A percentile compares a stretch with the other conserved stretches of the same genome.
phyloP scores from a whole-genome alignment of 2,888 invertebrate genomes.

The Apoda limacodes region DNA sequence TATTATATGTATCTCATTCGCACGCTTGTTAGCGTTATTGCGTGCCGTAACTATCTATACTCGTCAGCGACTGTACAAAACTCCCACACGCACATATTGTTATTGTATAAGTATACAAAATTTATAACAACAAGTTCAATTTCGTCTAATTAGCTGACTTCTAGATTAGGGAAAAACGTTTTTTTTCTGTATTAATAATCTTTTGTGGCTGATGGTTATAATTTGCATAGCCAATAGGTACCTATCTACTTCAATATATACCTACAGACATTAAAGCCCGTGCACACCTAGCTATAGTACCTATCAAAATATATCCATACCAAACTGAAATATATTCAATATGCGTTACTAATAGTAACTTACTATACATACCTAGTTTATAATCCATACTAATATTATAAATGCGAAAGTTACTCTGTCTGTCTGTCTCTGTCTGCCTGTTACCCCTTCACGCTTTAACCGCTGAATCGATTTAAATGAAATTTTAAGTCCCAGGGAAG shows the following conservation, averaged over 20 bases:
- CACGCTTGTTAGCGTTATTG: constrained; percentile 70
- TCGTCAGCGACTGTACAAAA: constrained; percentile 63
- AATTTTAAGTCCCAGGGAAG: background rate
- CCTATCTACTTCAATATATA: no score
- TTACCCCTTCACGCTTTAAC: background rate
- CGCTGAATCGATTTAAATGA: background rate
- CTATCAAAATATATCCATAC: no score
- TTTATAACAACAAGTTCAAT: constrained; percentile 66
- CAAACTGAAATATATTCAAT: no score
- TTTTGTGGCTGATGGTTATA: no score
- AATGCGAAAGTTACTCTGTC: background rate
- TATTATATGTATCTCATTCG: constrained; percentile 31
- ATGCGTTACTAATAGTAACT: no score
- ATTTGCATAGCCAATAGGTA: no score
- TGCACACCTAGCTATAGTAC: no score
- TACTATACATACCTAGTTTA: no score
- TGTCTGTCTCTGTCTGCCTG: background rate
- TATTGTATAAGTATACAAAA: constrained; percentile 66
- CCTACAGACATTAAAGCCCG: no score
- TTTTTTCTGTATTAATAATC: no score
- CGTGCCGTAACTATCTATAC: constrained; percentile 61
- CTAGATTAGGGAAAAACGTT: constrained; percentile 42
- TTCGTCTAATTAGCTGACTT: constrained; percentile 55
- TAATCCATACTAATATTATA: background rate
- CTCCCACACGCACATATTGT: constrained; percentile 65